phyloP scores from a whole-genome alignment of 2,113 vertebrate species.

The Myrmecobius fasciatus region DNA sequence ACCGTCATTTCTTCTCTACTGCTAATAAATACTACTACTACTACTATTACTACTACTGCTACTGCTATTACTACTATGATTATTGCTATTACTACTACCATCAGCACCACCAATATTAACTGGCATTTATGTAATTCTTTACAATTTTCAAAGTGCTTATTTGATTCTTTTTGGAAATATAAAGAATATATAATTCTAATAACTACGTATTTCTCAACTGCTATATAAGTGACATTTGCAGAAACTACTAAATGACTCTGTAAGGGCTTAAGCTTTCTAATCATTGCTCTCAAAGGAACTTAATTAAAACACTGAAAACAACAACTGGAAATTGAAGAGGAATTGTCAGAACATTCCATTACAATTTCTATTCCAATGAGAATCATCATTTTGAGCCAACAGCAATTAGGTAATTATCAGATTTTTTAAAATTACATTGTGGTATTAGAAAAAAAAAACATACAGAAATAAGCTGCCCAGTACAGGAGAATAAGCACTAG shows the following conservation, averaged over 20 bases:
- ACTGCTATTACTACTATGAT: no score
- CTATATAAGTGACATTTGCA: not conserved
- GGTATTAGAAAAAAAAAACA: not conserved
- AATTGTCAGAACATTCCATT: not conserved
- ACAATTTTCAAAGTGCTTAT: constrained; percentile 12
- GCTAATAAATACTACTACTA: no score
- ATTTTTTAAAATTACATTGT: not conserved
- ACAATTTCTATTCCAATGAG: not conserved
- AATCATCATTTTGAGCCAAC: not conserved
- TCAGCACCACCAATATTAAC: no score
- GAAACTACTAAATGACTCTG: not conserved
- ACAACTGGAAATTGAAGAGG: not conserved
- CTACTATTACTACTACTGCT: no score
- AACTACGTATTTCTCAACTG: constrained; percentile 21
- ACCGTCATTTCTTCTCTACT: not conserved
- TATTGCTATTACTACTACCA: no score
- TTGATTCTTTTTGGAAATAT: constrained; percentile 18
- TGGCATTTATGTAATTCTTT: not conserved
- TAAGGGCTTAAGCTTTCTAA: not conserved
- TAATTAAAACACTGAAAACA: constrained; percentile 37
- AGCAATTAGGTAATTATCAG: not conserved
- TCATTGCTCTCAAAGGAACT: not conserved
- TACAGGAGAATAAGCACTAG: not conserved
- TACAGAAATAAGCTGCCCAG: not conserved
- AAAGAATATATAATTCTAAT: constrained; percentile 1